These are phyloP conservation scores for Scaptomyza parva DNA, from an alignment of 2,888 invertebrate species.

Conservation along the genomic window DNA sequence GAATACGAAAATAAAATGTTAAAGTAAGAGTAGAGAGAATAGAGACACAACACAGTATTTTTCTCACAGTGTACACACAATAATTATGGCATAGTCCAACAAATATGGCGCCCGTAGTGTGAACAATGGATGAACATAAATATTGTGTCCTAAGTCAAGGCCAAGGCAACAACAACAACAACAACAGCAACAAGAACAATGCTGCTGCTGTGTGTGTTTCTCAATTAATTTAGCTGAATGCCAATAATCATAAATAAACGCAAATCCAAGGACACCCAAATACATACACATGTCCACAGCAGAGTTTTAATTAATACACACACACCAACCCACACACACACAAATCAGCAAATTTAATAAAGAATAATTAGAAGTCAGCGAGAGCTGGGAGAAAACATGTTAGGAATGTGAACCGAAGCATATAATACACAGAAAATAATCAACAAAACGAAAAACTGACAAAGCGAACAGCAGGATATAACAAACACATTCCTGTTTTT, in stretches of 20 bases:
- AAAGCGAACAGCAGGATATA: conserved; percentile 46
- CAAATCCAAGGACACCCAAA: conserved; percentile 41
- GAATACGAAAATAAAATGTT: too few species aligned
- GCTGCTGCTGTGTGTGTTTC: conserved; percentile 31
- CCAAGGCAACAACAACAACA: conserved; percentile 30
- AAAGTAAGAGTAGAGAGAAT: neutral
- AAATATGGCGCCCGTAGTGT: conserved; percentile 32
- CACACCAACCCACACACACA: conserved; percentile 13
- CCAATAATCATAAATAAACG: conserved; percentile 76
- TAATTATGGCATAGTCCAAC: conserved; percentile 18
- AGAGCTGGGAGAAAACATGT: conserved; percentile 24
- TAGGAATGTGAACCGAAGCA: conserved; percentile 52
- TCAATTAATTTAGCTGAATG: conserved; percentile 71
- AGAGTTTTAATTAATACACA: conserved; percentile 63
- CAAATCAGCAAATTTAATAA: conserved; percentile 68
- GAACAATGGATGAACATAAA: conserved; percentile 59
- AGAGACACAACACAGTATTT: neutral
- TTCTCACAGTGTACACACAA: conserved; percentile 5
- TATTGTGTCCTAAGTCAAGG: conserved; percentile 47
- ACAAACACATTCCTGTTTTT: conserved; percentile 13
- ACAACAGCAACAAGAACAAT: too few species aligned
- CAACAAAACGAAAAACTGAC: conserved; percentile 70
- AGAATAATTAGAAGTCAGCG: conserved; percentile 68
- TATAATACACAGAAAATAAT: conserved; percentile 60
- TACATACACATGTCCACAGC: conserved; percentile 24